Conservation (phyloP, 92 coral and sea anemone species). For the Siderastrea radians region DNA sequence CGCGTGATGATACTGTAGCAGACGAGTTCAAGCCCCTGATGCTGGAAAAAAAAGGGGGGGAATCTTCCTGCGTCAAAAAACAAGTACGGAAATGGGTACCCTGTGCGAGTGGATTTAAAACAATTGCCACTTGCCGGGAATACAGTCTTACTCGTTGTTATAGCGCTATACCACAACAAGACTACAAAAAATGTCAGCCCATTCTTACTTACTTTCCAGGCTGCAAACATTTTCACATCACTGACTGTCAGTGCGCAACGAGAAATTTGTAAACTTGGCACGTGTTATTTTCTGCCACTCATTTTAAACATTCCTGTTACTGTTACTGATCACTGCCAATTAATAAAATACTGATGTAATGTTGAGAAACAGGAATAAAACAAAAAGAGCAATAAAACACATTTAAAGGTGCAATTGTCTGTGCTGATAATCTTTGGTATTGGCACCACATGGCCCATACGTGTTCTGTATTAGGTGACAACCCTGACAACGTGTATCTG, state of each 20-base stretch:
- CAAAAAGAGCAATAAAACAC: too few relatives aligned
- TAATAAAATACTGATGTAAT: not conserved
- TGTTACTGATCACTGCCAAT: too few relatives aligned
- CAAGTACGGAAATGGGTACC: not conserved
- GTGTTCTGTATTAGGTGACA: too few relatives aligned
- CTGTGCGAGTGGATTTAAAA: not conserved
- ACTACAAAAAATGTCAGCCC: not conserved
- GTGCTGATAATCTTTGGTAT: too few relatives aligned
- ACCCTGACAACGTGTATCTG: too few relatives aligned
- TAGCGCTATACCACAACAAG: not conserved
- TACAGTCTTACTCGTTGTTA: not conserved
- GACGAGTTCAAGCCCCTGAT: not conserved
- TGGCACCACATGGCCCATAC: too few relatives aligned
- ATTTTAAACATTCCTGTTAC: too few relatives aligned
- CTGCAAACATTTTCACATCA: not conserved
- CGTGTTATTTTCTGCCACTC: not conserved
- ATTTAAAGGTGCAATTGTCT: too few relatives aligned
- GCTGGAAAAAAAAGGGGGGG: not conserved
- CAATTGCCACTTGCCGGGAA: not conserved
- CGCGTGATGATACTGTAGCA: too few relatives aligned
- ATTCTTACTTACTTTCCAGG: not conserved
- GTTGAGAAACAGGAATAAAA: too few relatives aligned
- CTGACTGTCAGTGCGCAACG: not conserved
- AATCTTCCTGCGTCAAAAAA: not conserved
- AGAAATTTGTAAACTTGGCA: not conserved